Conservation (phyloP, 2,888 invertebrate species). For the Morpho deidamia region DNA sequence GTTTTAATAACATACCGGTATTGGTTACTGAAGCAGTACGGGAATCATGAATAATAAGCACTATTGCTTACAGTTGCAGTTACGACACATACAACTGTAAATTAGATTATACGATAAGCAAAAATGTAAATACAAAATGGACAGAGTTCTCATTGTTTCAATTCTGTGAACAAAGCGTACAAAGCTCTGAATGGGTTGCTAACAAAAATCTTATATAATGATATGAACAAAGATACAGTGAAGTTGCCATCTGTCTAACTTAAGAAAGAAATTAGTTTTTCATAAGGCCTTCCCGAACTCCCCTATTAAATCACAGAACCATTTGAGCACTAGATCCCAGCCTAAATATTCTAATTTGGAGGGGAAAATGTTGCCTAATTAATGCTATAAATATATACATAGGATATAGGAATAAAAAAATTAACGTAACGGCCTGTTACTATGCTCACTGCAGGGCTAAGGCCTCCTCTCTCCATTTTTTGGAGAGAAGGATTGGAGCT, state of each 20-base stretch:
- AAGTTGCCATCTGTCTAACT: slow-evolving; percentile 1
- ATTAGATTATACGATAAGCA: slow-evolving; percentile 47
- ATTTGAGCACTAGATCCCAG: too few species aligned
- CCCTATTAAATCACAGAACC: too few species aligned
- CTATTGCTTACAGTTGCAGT: slow-evolving; percentile 15
- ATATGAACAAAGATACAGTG: slow-evolving; percentile 1
- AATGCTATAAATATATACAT: too few species aligned
- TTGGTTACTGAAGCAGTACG: slow-evolving; percentile 12
- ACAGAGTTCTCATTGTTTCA: slow-evolving; percentile 53
- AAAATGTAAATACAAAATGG: slow-evolving; percentile 48
- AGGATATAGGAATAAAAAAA: too few species aligned
- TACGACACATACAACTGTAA: slow-evolving; percentile 31
- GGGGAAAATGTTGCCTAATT: too few species aligned
- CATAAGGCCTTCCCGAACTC: too few species aligned
- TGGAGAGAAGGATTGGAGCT: too few species aligned
- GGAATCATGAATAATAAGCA: slow-evolving; percentile 22
- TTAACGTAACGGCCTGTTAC: too few species aligned
- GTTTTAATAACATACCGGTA: slow-evolving; percentile 18
- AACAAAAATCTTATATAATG: slow-evolving; percentile 59
- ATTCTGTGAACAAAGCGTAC: slow-evolving; percentile 33
- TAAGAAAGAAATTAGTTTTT: too few species aligned
- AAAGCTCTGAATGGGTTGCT: slow-evolving; percentile 41
- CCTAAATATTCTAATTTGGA: too few species aligned
- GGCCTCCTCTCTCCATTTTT: too few species aligned
- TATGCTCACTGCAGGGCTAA: too few species aligned